phyloP scores from a whole-genome alignment of 2,888 invertebrate genomes.

The Polydrusus tereticollis region DNA sequence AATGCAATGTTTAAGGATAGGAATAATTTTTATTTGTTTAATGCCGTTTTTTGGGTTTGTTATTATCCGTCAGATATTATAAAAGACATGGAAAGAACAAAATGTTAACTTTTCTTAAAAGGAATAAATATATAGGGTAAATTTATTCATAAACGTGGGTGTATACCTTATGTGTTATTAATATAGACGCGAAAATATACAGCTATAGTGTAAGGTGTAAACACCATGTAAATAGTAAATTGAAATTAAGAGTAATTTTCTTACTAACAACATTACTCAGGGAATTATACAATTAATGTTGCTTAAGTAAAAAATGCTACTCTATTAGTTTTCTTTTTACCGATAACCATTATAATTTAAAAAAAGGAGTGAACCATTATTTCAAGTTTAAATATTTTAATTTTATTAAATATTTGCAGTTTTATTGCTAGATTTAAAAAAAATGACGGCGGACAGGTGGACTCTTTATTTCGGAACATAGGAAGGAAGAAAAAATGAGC shows the following conservation, averaged over 20 bases:
- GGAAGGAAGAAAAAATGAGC: too few relatives aligned
- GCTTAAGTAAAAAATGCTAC: neutral
- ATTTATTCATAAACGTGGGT: constrained; percentile 14
- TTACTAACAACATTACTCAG: constrained; percentile 15
- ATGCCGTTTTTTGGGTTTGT: neutral
- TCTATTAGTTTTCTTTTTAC: neutral
- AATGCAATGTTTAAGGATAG: constrained; percentile 60
- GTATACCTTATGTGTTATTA: constrained; percentile 11
- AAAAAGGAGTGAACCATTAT: too few relatives aligned
- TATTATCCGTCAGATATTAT: constrained; percentile 12
- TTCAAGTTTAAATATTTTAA: too few relatives aligned
- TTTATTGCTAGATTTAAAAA: too few relatives aligned
- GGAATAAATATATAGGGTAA: constrained; percentile 24
- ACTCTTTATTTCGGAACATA: too few relatives aligned
- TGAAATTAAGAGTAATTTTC: neutral
- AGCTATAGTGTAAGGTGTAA: neutral
- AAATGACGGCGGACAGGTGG: too few relatives aligned
- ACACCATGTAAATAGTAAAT: neutral
- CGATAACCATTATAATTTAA: too few relatives aligned
- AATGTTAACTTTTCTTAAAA: constrained; percentile 14
- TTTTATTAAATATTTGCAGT: too few relatives aligned
- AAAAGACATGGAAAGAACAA: neutral
- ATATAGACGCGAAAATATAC: constrained; percentile 6
- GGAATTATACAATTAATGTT: constrained; percentile 11
- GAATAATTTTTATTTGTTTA: constrained; percentile 2